A percentile compares a stretch with the other conserved stretches of the same genome.
These are phyloP conservation scores for Peromyscus maniculatus DNA, from an alignment of 2,113 vertebrate species.

Conservation along the genomic window DNA sequence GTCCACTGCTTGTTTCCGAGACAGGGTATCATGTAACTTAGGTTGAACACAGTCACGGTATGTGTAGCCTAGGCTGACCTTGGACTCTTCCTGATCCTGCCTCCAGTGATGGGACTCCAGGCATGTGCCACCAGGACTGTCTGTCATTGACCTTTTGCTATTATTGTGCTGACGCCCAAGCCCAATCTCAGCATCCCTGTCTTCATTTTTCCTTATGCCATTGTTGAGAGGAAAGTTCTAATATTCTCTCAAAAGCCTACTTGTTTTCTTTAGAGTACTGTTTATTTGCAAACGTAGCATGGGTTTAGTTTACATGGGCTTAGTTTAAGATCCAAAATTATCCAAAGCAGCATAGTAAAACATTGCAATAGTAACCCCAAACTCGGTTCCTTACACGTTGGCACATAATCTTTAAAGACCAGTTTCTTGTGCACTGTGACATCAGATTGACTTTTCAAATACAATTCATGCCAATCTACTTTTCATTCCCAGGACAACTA, in stretches of 20 bases:
- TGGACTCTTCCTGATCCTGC: neutral
- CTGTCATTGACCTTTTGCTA: neutral
- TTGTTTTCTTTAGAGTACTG: neutral
- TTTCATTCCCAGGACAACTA: neutral
- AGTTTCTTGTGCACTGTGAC: neutral
- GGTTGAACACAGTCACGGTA: neutral
- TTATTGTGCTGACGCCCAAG: neutral
- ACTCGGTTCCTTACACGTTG: neutral
- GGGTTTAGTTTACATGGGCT: neutral
- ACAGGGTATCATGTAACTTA: neutral
- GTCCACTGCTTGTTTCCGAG: neutral
- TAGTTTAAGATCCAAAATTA: neutral
- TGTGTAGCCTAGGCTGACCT: neutral
- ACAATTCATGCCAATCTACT: neutral
- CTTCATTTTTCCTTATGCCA: neutral
- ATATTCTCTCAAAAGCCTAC: neutral
- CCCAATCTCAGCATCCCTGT: neutral
- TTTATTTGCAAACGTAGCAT: neutral
- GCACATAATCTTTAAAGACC: neutral
- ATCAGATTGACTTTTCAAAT: neutral
- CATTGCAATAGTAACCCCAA: neutral
- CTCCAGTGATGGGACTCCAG: neutral
- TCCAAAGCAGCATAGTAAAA: neutral
- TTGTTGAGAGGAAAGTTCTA: neutral
- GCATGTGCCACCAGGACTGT: neutral